Evolutionary conservation across 2,888 invertebrate species (phyloP), one percentile per base, ranked within the genome.

Genomic region (Xestia sexstrigata): DNA sequence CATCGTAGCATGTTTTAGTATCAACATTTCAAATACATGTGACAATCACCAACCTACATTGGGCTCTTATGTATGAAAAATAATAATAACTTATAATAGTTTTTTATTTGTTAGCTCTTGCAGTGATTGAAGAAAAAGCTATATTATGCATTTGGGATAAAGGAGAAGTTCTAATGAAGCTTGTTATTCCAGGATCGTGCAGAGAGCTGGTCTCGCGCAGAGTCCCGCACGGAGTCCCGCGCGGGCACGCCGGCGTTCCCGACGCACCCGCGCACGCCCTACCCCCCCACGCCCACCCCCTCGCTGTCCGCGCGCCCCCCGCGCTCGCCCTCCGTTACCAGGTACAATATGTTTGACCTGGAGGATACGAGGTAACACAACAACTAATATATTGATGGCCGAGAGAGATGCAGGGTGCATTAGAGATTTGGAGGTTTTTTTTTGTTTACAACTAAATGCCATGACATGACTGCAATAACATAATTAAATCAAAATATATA

Each of bases 211-310:
- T 86, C 83, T 0, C 87, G 88, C 65, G 74, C 80, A 5, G 95
- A 97, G 77, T 92, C 92, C 82, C 97, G 97, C 80, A 97, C 97
- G 76, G 96, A 97, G 90, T 97, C 97, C 67, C 97, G 98, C 80
- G 98, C 99, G 45, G 98, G 98, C 93, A 99, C 99, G 39, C 99
- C 99, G 65, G 98, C 98, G 75, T 99, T 99, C 97, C 99, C 99
- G 80, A 98, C 99, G 75, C 98, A 98, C 91, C 99, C 99, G 78
- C 98, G 98, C 89, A 99, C 99, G 13, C 99, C 99, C 23, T 98
- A 98, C 96, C 98, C 98, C 87, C 98, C 98, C 91, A 98, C 98
- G 91, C 97, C 98, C 67, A 97, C 98, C 77, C 97, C 97, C 78
- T 97, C 98, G 75, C 97, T 97, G 87, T 95, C 96, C 91, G 97